Conservation (phyloP, 2,888 invertebrate genomes). For the Cephus rjabovi region DNA sequence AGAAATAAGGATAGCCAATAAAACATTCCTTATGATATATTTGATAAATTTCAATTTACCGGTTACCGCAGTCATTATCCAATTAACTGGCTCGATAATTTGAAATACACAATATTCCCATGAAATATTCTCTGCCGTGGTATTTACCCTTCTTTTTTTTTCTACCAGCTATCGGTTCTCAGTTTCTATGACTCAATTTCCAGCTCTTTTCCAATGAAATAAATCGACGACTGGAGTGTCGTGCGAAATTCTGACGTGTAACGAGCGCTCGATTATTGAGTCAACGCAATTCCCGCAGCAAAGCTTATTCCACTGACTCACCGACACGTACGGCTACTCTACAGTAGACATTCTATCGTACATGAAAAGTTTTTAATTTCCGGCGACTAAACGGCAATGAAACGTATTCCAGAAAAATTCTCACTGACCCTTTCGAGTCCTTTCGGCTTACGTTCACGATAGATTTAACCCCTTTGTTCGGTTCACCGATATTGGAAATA, state of each 20-base stretch:
- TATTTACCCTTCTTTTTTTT: background rate
- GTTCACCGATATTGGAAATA: background rate
- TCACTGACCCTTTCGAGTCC: background rate
- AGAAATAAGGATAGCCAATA: background rate
- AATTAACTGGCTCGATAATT: background rate
- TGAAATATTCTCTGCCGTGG: background rate
- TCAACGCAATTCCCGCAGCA: background rate
- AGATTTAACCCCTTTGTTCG: background rate
- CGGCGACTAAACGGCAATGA: background rate
- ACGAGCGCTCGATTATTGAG: no score
- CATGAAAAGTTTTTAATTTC: background rate
- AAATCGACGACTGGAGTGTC: background rate
- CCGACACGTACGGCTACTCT: background rate
- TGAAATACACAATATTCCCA: background rate
- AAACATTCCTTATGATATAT: background rate
- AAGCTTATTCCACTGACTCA: background rate
- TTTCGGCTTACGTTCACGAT: background rate
- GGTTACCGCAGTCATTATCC: background rate
- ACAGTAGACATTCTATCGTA: background rate
- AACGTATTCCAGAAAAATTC: background rate
- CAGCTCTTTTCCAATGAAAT: background rate
- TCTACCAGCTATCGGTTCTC: background rate
- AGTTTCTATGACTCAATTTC: background rate
- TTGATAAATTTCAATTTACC: background rate
- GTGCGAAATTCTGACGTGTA: background rate